A percentile compares a stretch with the other conserved stretches of the same genome.
These are phyloP conservation scores for Acrossocheilus wenchowensis DNA, from an alignment of 2,797 vertebrate genomes.

Conservation along the genomic window DNA sequence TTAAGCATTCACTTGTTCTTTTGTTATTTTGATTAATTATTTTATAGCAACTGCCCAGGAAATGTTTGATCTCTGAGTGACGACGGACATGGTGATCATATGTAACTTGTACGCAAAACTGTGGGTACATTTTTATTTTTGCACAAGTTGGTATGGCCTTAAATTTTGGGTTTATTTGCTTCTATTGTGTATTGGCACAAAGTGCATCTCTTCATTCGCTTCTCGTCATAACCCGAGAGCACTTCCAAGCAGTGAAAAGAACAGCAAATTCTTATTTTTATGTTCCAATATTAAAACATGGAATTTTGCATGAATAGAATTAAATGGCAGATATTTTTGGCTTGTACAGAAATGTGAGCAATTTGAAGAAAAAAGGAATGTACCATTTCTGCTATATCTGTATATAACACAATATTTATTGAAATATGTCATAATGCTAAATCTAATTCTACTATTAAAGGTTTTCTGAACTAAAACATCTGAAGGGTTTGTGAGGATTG, in stretches of 20 bases:
- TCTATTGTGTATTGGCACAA: slow-evolving; percentile 83
- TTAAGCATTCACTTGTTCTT: slow-evolving; percentile 17
- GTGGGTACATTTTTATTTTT: slow-evolving; percentile 71
- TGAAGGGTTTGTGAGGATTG: slow-evolving; percentile 79
- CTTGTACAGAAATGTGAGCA: slow-evolving; percentile 91
- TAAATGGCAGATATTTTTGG: slow-evolving; percentile 92
- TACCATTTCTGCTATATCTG: slow-evolving; percentile 96
- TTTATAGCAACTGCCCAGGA: slow-evolving; percentile 44
- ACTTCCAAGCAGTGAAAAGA: slow-evolving; percentile 72
- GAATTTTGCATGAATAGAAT: slow-evolving; percentile 91
- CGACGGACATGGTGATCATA: slow-evolving; percentile 62
- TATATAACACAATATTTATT: slow-evolving; percentile 98
- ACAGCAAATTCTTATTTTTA: slow-evolving; percentile 82
- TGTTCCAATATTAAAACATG: slow-evolving; percentile 80
- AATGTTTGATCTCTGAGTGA: slow-evolving; percentile 55
- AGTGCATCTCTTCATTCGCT: slow-evolving; percentile 84
- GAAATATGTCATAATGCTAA: slow-evolving; percentile 93
- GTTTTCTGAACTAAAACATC: slow-evolving; percentile 90
- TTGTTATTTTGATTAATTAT: slow-evolving; percentile 5
- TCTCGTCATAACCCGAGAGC: slow-evolving; percentile 74
- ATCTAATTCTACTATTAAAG: slow-evolving; percentile 90
- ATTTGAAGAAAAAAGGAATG: slow-evolving; percentile 92
- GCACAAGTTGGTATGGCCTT: slow-evolving; percentile 91
- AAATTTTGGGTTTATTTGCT: slow-evolving; percentile 85
- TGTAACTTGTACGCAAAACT: slow-evolving; percentile 68